Conservation (phyloP, 1,140 invertebrate species). For the Anagrus nilaparvatae region DNA sequence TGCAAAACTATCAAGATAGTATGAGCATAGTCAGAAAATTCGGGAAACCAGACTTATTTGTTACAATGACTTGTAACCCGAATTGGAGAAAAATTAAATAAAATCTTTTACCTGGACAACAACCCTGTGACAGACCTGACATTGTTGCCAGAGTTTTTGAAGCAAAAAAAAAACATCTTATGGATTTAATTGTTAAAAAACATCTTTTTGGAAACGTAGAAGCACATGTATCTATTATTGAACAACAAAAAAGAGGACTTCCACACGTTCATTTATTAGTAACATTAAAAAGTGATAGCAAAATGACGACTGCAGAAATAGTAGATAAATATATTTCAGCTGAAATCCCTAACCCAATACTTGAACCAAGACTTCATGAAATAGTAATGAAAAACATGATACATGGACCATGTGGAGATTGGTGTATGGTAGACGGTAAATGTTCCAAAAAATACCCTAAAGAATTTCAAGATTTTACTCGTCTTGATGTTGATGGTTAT, state of each 20-base stretch:
- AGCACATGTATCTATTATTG: neutral
- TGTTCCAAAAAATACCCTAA: conserved; percentile 22
- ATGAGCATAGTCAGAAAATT: neutral
- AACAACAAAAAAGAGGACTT: conserved; percentile 30
- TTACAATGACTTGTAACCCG: conserved; percentile 1
- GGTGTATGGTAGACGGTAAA: conserved; percentile 18
- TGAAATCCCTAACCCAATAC: conserved; percentile 36
- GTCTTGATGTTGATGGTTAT: neutral
- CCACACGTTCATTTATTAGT: conserved; percentile 41
- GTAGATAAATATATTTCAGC: conserved; percentile 34
- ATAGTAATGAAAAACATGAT: conserved; percentile 22
- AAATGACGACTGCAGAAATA: conserved; percentile 20
- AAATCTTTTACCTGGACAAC: neutral
- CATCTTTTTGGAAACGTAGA: neutral
- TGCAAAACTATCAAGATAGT: neutral
- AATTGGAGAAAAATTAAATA: neutral
- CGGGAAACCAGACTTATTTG: conserved; percentile 2
- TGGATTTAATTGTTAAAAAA: conserved; percentile 5
- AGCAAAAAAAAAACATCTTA: neutral
- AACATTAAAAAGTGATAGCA: conserved; percentile 24
- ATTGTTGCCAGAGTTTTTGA: neutral
- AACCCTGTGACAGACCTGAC: conserved; percentile 1
- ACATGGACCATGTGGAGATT: conserved; percentile 26
- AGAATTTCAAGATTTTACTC: neutral
- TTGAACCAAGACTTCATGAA: conserved; percentile 18